phyloP scores from a whole-genome alignment of 2,113 vertebrate genomes.

The Acanthisitta chloris region DNA sequence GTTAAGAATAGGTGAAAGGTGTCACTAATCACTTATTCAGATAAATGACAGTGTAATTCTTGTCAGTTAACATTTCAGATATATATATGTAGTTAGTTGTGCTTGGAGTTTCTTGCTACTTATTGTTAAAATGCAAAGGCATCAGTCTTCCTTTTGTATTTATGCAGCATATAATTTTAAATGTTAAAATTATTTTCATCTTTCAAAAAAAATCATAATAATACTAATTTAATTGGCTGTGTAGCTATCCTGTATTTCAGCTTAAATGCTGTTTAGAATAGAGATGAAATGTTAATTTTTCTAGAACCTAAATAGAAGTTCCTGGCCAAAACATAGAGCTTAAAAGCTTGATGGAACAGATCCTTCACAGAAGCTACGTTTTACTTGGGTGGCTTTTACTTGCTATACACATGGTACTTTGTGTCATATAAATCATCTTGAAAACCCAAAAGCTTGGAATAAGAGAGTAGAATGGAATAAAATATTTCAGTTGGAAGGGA shows the following conservation, averaged over 20 bases:
- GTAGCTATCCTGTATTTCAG: neutral
- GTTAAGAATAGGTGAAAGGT: neutral
- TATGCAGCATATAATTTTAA: neutral
- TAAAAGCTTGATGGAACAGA: neutral
- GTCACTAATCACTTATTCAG: neutral
- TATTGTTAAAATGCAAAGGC: neutral
- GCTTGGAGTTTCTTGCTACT: neutral
- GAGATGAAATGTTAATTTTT: neutral
- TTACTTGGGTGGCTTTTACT: neutral
- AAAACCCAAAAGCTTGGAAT: neutral
- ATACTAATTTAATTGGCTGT: neutral
- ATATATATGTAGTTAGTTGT: neutral
- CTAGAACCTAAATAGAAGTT: neutral
- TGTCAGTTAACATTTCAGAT: neutral
- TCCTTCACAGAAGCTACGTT: neutral
- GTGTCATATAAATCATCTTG: neutral
- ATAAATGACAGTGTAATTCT: neutral
- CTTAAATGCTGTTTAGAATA: neutral
- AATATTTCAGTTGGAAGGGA: neutral
- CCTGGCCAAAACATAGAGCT: neutral
- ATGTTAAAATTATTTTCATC: neutral
- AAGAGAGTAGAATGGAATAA: neutral
- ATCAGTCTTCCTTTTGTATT: neutral
- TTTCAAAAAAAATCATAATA: neutral
- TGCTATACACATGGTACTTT: fast-evolving